Conservation (phyloP, 1,140 invertebrate species). For the Drosophila teissieri region DNA sequence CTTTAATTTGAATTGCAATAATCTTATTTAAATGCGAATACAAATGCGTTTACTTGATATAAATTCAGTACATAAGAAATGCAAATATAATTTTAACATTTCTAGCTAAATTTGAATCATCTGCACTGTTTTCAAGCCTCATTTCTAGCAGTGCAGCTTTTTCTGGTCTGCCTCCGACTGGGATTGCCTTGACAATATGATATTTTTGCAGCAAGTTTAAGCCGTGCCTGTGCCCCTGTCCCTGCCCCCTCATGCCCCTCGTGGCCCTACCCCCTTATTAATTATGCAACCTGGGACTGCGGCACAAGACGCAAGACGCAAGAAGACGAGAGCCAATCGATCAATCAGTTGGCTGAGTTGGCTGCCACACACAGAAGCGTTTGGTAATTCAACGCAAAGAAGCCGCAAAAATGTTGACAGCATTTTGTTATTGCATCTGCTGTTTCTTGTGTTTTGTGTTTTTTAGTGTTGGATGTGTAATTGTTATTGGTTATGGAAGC, state of each 20-base stretch:
- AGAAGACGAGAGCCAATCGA: conserved; percentile 59
- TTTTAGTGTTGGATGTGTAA: conserved; percentile 5
- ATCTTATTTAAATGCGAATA: too few relatives aligned
- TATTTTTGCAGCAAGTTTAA: conserved; percentile 59
- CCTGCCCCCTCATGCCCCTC: not conserved
- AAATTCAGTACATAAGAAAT: too few relatives aligned
- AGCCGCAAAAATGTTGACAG: conserved; percentile 72
- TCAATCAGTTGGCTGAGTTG: conserved; percentile 57
- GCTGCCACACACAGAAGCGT: conserved; percentile 59
- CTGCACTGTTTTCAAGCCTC: too few relatives aligned
- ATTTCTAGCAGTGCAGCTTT: conserved; percentile 18
- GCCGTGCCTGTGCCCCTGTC: conserved; percentile 19
- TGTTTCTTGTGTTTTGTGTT: not conserved
- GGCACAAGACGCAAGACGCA: conserved; percentile 46
- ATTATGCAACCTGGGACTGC: conserved; percentile 66
- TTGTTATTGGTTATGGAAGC: conserved; percentile 32
- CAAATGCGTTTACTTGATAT: too few relatives aligned
- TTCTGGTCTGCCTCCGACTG: conserved; percentile 5
- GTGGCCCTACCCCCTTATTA: conserved; percentile 49
- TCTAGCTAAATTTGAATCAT: too few relatives aligned
- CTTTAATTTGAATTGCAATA: not conserved
- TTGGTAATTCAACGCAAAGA: conserved; percentile 68
- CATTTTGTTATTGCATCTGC: conserved; percentile 31
- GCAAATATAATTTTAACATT: too few relatives aligned
- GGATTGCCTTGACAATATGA: conserved; percentile 64